A percentile compares a stretch with the other conserved stretches of the same genome.
Evolutionary conservation across 2,888 invertebrate genomes (phyloP).

Genomic region (Punctoribates punctum): DNA sequence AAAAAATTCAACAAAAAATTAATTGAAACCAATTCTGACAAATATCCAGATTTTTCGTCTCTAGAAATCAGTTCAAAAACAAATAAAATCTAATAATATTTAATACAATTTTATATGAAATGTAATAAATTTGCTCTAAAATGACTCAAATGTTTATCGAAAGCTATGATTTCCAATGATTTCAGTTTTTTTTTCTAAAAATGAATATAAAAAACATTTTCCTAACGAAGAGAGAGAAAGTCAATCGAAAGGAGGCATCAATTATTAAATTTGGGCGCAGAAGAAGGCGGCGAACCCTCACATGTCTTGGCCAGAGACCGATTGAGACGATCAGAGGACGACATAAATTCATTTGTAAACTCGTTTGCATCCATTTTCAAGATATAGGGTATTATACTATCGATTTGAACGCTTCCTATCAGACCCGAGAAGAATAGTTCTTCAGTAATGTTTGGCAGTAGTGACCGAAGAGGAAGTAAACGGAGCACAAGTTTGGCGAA

Average conservation of each 20-base stretch:
- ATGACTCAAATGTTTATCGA: slow-evolving; percentile 11
- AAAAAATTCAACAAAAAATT: slow-evolving; percentile 15
- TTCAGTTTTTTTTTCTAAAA: background rate
- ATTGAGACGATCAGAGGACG: background rate
- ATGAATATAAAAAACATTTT: background rate
- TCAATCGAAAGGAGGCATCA: slow-evolving; percentile 22
- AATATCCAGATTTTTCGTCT: background rate
- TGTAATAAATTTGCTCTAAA: slow-evolving; percentile 5
- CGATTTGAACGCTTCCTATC: slow-evolving; percentile 88
- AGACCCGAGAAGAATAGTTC: slow-evolving; percentile 88
- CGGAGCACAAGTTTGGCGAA: slow-evolving; percentile 59
- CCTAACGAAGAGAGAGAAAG: background rate
- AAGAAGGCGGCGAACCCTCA: slow-evolving; percentile 18
- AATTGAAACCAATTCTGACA: background rate
- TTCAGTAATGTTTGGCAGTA: slow-evolving; percentile 66
- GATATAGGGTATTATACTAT: slow-evolving; percentile 87
- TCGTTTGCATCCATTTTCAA: slow-evolving; percentile 62
- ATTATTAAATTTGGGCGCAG: slow-evolving; percentile 20
- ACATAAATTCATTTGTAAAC: slow-evolving; percentile 48
- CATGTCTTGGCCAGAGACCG: background rate
- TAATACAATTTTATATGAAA: slow-evolving; percentile 9
- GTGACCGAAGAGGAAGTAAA: slow-evolving; percentile 63
- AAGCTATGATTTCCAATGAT: background rate
- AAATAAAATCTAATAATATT: background rate
- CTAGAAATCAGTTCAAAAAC: background rate